These are phyloP conservation scores for Pristionchus japonicus DNA, from an alignment of 2,888 invertebrate species.

Conservation along the genomic window DNA sequence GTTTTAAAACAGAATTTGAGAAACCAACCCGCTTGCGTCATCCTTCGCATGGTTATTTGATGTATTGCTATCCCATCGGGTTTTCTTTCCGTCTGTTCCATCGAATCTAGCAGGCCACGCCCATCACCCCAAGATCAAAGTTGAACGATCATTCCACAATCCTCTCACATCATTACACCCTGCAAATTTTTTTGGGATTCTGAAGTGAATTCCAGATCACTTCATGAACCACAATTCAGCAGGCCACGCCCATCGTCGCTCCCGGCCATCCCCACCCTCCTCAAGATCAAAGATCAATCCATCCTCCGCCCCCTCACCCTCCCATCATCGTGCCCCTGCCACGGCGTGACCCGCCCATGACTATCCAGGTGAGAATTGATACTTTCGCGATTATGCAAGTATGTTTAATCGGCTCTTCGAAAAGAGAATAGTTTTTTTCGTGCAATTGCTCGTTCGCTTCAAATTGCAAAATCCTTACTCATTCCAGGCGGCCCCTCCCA, in stretches of 20 bases:
- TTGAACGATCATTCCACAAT: too few species aligned
- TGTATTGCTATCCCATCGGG: too few species aligned
- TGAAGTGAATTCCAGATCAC: neutral
- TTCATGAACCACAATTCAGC: neutral
- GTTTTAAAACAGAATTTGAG: too few species aligned
- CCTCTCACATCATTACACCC: too few species aligned
- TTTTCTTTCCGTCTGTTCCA: too few species aligned
- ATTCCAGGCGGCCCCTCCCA: neutral
- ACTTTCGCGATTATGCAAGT: too few species aligned
- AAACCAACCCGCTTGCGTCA: too few species aligned
- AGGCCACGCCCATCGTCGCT: neutral
- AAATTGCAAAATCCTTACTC: neutral
- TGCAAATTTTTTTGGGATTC: neutral
- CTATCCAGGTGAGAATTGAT: neutral
- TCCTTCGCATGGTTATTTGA: too few species aligned
- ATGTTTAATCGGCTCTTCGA: neutral
- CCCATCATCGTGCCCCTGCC: neutral
- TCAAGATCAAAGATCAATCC: neutral
- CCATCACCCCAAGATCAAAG: too few species aligned
- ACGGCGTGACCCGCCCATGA: neutral
- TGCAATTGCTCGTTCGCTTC: too few species aligned
- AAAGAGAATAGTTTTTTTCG: too few species aligned
- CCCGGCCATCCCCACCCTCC: neutral
- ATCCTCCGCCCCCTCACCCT: neutral
- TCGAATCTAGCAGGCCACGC: too few species aligned